Conservation (phyloP, 2,797 vertebrate genomes). For the Sibirionetta formosa region DNA sequence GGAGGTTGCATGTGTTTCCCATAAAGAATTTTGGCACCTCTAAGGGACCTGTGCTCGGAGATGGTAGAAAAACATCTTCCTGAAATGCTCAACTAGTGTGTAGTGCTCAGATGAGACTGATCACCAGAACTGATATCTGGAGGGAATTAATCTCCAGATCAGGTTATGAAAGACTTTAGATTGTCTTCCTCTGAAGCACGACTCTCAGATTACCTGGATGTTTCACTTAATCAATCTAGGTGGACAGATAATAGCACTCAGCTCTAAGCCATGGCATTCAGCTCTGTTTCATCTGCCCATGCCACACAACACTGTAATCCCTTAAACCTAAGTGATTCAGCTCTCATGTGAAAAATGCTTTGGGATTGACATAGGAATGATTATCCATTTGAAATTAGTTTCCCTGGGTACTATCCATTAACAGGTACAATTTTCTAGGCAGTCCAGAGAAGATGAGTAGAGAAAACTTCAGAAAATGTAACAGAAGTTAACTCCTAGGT, state of each 20-base stretch:
- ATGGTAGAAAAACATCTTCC: not conserved
- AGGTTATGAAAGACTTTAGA: not conserved
- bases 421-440: not conserved
- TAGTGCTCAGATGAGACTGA: not conserved
- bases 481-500: not conserved
- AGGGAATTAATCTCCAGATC: not conserved
- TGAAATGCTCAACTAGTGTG: too few relatives aligned
- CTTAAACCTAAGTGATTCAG: not conserved
- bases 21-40: not conserved
- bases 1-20: not conserved
- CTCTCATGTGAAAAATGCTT: conserved; percentile 14
- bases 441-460: not conserved
- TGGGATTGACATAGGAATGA: not conserved
- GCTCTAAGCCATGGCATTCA: not conserved
- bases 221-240: not conserved
- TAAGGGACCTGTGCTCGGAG: not conserved
- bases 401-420: not conserved
- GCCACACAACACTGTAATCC: not conserved
- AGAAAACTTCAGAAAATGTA: not conserved
- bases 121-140: not conserved
- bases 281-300: not conserved
- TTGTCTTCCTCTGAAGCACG: not conserved
- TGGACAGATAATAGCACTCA: not conserved
- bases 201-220: not conserved
- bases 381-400: not conserved